Conservation (phyloP, 2,888 invertebrate genomes). For the Trypoxylon attenuatum region DNA sequence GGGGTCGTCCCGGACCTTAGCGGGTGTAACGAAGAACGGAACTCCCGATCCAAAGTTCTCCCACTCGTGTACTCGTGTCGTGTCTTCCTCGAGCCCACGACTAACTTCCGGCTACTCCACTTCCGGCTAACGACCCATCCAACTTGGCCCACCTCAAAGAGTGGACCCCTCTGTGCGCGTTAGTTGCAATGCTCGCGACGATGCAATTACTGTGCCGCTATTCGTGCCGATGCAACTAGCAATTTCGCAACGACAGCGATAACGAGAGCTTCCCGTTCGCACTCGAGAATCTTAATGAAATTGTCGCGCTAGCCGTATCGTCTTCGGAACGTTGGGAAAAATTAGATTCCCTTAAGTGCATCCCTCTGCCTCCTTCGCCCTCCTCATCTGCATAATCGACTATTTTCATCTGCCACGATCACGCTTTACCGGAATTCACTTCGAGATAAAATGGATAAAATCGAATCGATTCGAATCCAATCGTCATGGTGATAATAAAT, state of each 20-base stretch:
- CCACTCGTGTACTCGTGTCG: too few species aligned
- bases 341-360: too few species aligned
- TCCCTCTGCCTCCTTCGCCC: too few species aligned
- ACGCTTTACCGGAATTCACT: too few species aligned
- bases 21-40: slow-evolving; percentile 16
- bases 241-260: slow-evolving; percentile 36
- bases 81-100: slow-evolving; percentile 16
- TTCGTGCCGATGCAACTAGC: slow-evolving; percentile 37
- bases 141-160: slow-evolving; percentile 43
- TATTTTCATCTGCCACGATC: too few species aligned
- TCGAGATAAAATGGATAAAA: too few species aligned
- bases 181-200: slow-evolving; percentile 39
- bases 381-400: too few species aligned
- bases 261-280: slow-evolving; percentile 25
- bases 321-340: not conserved
- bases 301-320: slow-evolving; percentile 14
- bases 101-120: slow-evolving; percentile 45
- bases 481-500: too few species aligned
- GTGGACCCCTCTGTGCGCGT: slow-evolving; percentile 28
- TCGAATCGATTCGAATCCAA: too few species aligned
- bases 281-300: slow-evolving; percentile 37
- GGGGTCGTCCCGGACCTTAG: not conserved
- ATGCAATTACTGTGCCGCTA: slow-evolving; percentile 40
- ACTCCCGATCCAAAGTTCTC: slow-evolving; percentile 15
- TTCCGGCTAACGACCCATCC: slow-evolving; percentile 47